Percentiles rank a stretch among this genome's conserved stretches.
Conservation (phyloP, 2,888 invertebrate genomes). For the Pristionchus mayeri region DNA sequence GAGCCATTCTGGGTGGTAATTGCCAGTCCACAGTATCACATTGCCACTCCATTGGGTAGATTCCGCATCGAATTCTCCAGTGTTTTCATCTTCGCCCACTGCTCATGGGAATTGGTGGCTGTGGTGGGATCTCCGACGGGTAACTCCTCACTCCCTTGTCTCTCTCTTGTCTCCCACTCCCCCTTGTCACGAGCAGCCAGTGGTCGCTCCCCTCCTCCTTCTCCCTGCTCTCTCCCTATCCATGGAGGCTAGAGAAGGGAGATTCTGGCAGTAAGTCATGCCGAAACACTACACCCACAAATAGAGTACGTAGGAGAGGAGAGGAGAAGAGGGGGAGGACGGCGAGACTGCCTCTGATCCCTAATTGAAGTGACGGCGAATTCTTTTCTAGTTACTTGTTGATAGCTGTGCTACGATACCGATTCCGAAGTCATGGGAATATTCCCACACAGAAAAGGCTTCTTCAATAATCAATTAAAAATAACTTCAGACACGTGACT, state of each 20-base stretch:
- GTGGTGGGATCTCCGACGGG: not conserved
- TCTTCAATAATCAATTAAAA: no score
- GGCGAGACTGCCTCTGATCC: not conserved
- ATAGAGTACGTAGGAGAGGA: slow-evolving; percentile 9
- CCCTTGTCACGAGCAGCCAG: slow-evolving; percentile 3
- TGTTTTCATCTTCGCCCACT: not conserved
- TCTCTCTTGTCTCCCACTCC: slow-evolving; percentile 12
- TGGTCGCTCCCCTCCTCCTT: no score
- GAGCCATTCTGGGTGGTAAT: no score
- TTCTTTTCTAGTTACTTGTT: no score
- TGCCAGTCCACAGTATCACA: no score
- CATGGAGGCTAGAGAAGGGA: not conserved
- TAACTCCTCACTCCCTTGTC: not conserved
- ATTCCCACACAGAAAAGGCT: no score
- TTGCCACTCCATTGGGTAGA: not conserved
- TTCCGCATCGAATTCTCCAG: not conserved
- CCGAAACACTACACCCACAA: slow-evolving; percentile 22
- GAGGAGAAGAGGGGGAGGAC: not conserved
- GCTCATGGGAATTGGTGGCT: not conserved
- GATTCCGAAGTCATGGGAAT: no score
- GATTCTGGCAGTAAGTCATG: not conserved
- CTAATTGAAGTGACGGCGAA: no score
- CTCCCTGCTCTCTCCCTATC: not conserved
- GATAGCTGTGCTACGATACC: no score
- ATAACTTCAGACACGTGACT: no score